phyloP scores from a whole-genome alignment of 2,113 vertebrate genomes.

The Podarcis raffonei region DNA sequence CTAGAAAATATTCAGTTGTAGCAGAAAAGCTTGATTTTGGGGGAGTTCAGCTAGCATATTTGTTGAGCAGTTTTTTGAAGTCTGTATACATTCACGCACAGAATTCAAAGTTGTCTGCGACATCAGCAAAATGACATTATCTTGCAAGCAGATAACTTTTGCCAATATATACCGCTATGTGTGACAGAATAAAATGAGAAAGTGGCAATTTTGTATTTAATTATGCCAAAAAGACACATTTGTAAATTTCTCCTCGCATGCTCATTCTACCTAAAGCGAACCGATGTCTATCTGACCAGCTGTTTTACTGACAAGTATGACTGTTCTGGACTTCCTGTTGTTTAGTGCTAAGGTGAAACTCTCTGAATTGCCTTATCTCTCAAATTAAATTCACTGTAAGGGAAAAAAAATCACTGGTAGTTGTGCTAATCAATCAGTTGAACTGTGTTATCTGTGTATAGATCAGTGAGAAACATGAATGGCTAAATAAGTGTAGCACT shows the following conservation, averaged over 20 bases:
- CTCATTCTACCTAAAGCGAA: constrained; percentile 56
- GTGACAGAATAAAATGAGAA: constrained; percentile 46
- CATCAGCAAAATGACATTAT: constrained; percentile 56
- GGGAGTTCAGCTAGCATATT: constrained; percentile 50
- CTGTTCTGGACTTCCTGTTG: constrained; percentile 64
- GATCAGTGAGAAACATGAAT: constrained; percentile 53
- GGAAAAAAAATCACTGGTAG: constrained; percentile 64
- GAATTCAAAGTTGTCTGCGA: constrained; percentile 53
- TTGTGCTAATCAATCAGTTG: constrained; percentile 53
- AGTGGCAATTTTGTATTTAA: constrained; percentile 68
- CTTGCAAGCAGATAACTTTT: constrained; percentile 58
- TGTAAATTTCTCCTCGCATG: constrained; percentile 52
- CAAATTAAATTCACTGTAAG: constrained; percentile 69
- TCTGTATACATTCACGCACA: constrained; percentile 52
- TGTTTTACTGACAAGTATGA: constrained; percentile 70
- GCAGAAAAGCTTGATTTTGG: constrained; percentile 46
- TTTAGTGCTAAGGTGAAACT: constrained; percentile 63
- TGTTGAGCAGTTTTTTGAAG: constrained; percentile 60
- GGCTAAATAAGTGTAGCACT: constrained; percentile 27
- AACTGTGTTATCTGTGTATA: constrained; percentile 65
- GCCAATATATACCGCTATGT: constrained; percentile 52
- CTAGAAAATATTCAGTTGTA: constrained; percentile 37
- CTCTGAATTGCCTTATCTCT: constrained; percentile 71
- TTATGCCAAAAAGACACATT: constrained; percentile 68
- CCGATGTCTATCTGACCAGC: constrained; percentile 65